Evolutionary conservation across 2,888 invertebrate species (phyloP), one percentile per base, ranked within the genome.

Genomic region (Hecatera dysodea): DNA sequence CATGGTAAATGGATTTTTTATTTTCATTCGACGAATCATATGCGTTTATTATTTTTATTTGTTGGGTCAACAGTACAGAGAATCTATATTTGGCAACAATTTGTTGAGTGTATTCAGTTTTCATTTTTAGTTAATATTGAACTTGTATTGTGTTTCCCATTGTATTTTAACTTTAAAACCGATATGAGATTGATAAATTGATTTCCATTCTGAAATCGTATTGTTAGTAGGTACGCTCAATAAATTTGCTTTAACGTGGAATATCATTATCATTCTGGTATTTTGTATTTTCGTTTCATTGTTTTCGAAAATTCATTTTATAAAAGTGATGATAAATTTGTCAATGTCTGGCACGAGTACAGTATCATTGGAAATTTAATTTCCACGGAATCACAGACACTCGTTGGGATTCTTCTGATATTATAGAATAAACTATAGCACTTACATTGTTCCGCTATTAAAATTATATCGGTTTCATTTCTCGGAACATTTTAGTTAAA

Each of bases 1-100:
- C 84, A 85, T 79, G 75, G 88, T 86, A 88, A 89, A 90, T 90
- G 88, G 89, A 88, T 87, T 91, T 90, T 91, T 89, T 87, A 87
- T 90, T 88, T 86, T 67, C 84, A 87, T 83, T 85, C 81, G 83
- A 79, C 84, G 87, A 88, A 88, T 87, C 83, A 86, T 87, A 83
- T 83, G 83, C 82, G 87, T 88, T 88, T 87, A 87, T 84, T 85
- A 88, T 89, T 86, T 87, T 78, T 82, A 78, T 84, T 83, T 80
- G 74, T 61, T 72, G 24, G 74, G 68, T 76, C 67, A 74, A 78
- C 68, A 57, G 61, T 66, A 73, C 78, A 72, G 53, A 57, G 61
- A n/a, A 61, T 66, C 56, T 75, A 61, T 67, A 70, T 73, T 72
- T 62, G 67, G 68, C 48, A 72, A 71, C 64, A 59, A 71, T 61